Evolutionary conservation across 2,888 invertebrate genomes (phyloP).

Genomic region (Sminthurides aquaticus): DNA sequence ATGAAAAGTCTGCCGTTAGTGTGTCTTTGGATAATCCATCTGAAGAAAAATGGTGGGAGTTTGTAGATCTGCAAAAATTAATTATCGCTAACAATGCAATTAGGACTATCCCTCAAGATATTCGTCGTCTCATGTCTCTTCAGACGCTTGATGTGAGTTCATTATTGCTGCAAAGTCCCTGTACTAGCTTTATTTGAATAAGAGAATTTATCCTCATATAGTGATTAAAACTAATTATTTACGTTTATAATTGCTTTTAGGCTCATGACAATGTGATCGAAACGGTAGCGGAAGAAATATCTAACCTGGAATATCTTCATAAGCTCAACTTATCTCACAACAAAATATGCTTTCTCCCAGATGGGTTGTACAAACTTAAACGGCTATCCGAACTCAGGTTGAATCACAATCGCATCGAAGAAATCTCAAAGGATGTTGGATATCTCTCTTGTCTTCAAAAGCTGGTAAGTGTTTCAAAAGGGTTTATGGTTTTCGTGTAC

Average conservation of each 20-base stretch:
- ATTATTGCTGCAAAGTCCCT: not conserved
- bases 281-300: slow-evolving; percentile 64
- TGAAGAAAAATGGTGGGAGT: slow-evolving; percentile 42
- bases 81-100: slow-evolving; percentile 54
- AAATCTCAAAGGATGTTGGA: slow-evolving; percentile 64
- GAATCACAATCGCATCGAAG: slow-evolving; percentile 64
- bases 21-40: slow-evolving; percentile 39
- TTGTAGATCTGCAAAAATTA: slow-evolving; percentile 41
- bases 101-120: slow-evolving; percentile 57
- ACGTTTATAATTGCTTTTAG: too few species aligned
- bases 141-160: slow-evolving; percentile 61
- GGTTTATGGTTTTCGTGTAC: too few species aligned
- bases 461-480: slow-evolving; percentile 54
- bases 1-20: slow-evolving; percentile 34
- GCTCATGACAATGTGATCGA: slow-evolving; percentile 75
- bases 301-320: slow-evolving; percentile 60
- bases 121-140: slow-evolving; percentile 61
- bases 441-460: slow-evolving; percentile 70
- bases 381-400: slow-evolving; percentile 65
- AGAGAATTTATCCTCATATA: not conserved
- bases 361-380: slow-evolving; percentile 60
- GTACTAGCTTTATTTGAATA: not conserved
- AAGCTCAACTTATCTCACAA: slow-evolving; percentile 69
- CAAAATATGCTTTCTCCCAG: slow-evolving; percentile 56
- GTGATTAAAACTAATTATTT: not conserved